Evolutionary conservation across 2,888 invertebrate species (phyloP).

Genomic region (Nemapogon koenigi): DNA sequence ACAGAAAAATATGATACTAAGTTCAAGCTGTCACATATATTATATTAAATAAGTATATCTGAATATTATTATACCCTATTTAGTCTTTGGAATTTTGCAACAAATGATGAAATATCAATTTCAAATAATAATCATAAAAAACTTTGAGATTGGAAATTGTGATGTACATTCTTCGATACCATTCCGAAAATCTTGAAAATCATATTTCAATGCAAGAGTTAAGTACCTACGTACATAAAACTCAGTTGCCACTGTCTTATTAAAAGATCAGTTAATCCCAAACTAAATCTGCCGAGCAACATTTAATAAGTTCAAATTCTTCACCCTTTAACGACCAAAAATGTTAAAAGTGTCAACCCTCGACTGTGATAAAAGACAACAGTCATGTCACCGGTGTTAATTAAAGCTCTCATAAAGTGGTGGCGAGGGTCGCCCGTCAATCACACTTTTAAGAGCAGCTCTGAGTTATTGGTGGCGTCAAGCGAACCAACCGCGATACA

Average conservation of each 20-base stretch:
- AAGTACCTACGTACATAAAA: no score
- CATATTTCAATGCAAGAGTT: no score
- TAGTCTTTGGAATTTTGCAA: no score
- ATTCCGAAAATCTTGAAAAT: no score
- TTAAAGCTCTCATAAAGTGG: constrained; percentile 50
- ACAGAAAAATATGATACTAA: no score
- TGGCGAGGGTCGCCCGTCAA: constrained; percentile 42
- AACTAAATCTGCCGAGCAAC: not conserved
- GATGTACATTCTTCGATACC: no score
- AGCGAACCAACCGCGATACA: constrained; percentile 11
- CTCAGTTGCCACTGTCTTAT: not conserved
- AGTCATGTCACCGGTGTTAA: constrained; percentile 38
- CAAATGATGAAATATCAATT: no score
- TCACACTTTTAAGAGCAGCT: constrained; percentile 36
- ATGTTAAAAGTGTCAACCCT: constrained; percentile 11
- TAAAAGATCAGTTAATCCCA: not conserved
- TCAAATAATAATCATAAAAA: no score
- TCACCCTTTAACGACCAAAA: constrained; percentile 5
- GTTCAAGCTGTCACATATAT: no score
- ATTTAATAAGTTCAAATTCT: not conserved
- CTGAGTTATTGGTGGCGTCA: constrained; percentile 38
- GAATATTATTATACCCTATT: no score
- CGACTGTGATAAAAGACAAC: constrained; percentile 22
- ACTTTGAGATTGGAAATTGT: no score
- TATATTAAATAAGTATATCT: no score